Evolutionary conservation across 2,888 invertebrate genomes (phyloP), one percentile per base, ranked within the genome.

Genomic region (Leucophora obtusa): DNA sequence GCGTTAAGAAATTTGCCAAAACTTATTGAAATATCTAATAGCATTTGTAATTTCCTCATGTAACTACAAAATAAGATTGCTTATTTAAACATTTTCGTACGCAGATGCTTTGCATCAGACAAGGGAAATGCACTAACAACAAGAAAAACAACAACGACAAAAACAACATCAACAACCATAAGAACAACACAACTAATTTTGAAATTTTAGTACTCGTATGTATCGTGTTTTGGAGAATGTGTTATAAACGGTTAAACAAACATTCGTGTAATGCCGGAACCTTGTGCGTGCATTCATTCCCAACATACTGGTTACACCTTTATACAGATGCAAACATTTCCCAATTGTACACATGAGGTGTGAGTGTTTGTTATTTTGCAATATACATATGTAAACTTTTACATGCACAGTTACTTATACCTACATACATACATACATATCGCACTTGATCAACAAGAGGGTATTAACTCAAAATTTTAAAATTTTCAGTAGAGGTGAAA

Each of bases 221-320:
- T 11, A 18, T 18, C 11, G 68, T n/a, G 15, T 43, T 35, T 8
- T 17, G n/a, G 18, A n/a, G 38, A 28, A 68, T 54, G 60, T 63
- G 50, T 28, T 51, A 24, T 28, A 56, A 72, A 63, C 63, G 83
- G 84, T 84, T 85, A 86, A 86, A 85, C 84, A 86, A 85, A 85
- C 85, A 85, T 65, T 83, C 81, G 82, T 50, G 50, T 59, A 59
- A 43, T 65, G 47, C 33, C 28, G 2, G 11, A 62, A 21, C 38
- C 63, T 43, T n/a, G n/a, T n/a, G n/a, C 50, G 21, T 9, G 18
- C 54, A 5, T 24, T 21, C 21, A 10, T 28, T n/a, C 21, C 59
- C 47, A 9, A 14, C 28, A 28, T 7, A 28, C 4, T 28, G 28
- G 28, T 28, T 18, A 28, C 35, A 65, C 65, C 51, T 47, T 43